Evolutionary conservation across 2,113 vertebrate species (phyloP), one percentile per base, ranked within the genome.

Genomic region (Colaptes auratus): DNA sequence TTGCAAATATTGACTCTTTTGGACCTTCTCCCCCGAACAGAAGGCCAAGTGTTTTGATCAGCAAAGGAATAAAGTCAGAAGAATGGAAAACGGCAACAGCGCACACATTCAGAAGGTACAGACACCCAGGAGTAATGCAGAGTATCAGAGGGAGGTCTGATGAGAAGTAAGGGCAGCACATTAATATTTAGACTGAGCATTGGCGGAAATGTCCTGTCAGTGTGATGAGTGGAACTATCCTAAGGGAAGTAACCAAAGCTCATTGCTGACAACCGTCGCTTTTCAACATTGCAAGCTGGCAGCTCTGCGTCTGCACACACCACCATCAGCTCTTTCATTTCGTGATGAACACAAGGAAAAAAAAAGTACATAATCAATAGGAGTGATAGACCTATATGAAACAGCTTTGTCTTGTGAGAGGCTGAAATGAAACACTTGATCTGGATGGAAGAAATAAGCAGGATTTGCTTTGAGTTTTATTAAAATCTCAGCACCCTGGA

Each of bases 121-220:
- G 58, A 55, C 15, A 77, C 44, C 56, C 75, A 88, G 73, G 28
- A 91, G 58, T 44, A 66, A 39, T 1, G 5, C 1, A 27, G 56
- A 42, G 28, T 16, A 71, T 77, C 70, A 75, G 71, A 58, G 59
- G 35, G 39, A 86, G 30, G 48, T 36, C 58, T 42, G 79, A 74
- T 16, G 77, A 67, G 80, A 60, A 8, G n/a, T 30, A 75, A 91
- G 73, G 91, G 69, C 56, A 86, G 55, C 72, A 63, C 65, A 70
- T 88, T 65, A 87, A 85, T 83, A 89, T 91, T 92, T 91, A 80
- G 53, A 31, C 73, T 44, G 44, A 83, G 79, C 82, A 88, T 82
- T 84, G 91, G 75, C 84, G 89, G 85, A 91, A 92, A 63, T 10
- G 59, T 21, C 72, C 92, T 92, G 89, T 71, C 91, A 91, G 73